A percentile compares a stretch with the other conserved stretches of the same genome.
phyloP scores from a whole-genome alignment of 1,140 invertebrate species.

The Drosophila micromelanica region DNA sequence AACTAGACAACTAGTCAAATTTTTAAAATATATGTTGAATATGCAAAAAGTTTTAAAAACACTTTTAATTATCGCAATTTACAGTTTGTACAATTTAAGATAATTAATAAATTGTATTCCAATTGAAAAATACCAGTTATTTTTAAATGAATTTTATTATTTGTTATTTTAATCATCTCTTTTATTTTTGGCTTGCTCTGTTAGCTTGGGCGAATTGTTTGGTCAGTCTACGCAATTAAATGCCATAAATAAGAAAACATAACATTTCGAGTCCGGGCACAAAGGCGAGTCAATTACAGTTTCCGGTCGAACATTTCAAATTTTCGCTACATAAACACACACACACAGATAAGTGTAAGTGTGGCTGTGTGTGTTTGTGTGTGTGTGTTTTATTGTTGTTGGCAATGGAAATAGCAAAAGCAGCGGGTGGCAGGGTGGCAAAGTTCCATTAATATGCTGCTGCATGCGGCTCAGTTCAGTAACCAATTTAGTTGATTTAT shows the following conservation, averaged over 20 bases:
- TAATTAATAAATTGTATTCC: too few species aligned
- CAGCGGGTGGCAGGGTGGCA: slow-evolving; percentile 15
- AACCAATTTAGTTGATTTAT: slow-evolving; percentile 41
- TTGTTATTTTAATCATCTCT: too few species aligned
- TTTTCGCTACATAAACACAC: not conserved
- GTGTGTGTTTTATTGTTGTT: slow-evolving; percentile 32
- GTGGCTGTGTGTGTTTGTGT: slow-evolving; percentile 8
- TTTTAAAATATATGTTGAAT: too few species aligned
- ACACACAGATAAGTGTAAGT: slow-evolving; percentile 3
- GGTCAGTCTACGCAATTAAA: slow-evolving; percentile 3
- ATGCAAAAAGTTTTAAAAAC: too few species aligned
- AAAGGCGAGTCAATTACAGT: slow-evolving; percentile 28
- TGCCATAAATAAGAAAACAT: slow-evolving; percentile 48
- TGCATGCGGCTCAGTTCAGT: slow-evolving; percentile 16
- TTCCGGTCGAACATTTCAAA: slow-evolving; percentile 9
- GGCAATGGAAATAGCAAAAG: not conserved
- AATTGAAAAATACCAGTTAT: too few species aligned
- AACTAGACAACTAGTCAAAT: too few species aligned
- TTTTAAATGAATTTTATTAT: too few species aligned
- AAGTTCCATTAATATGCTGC: slow-evolving; percentile 45
- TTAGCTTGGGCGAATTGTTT: too few species aligned
- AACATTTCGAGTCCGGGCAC: not conserved
- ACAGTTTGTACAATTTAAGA: too few species aligned
- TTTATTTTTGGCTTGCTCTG: too few species aligned
- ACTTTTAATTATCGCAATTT: too few species aligned